These are phyloP conservation scores for Maniola hyperantus DNA, from an alignment of 2,888 invertebrate species.

Conservation along the genomic window DNA sequence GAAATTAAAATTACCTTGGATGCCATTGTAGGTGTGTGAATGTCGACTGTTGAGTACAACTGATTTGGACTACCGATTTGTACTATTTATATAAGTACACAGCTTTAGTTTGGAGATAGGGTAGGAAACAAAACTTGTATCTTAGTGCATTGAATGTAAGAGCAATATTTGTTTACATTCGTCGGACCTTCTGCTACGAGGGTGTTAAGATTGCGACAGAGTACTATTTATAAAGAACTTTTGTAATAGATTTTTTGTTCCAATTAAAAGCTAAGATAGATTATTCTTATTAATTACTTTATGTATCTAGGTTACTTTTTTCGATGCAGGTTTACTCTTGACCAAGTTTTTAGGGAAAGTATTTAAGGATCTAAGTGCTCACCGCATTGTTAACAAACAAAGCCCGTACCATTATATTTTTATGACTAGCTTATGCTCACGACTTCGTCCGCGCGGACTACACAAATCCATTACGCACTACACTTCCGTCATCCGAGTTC, in stretches of 20 bases:
- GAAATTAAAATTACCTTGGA: conserved; percentile 35
- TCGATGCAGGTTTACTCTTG: not conserved
- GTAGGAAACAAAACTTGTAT: conserved; percentile 30
- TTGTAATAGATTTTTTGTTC: conserved; percentile 2
- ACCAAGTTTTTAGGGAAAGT: not conserved
- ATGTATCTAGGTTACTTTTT: not conserved
- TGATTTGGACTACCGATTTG: conserved; percentile 25
- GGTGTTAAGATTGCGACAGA: conserved; percentile 1
- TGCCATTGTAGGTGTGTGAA: conserved; percentile 39
- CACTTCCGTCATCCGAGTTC: too few relatives aligned
- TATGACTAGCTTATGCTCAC: too few relatives aligned
- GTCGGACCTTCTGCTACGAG: conserved; percentile 11
- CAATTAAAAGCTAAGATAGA: not conserved
- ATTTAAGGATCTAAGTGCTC: too few relatives aligned
- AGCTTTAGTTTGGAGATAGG: conserved; percentile 27
- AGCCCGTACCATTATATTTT: too few relatives aligned
- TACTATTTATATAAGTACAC: conserved; percentile 39
- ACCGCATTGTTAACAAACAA: too few relatives aligned
- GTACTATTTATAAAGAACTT: not conserved
- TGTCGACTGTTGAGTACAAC: conserved; percentile 39
- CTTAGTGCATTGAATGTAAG: conserved; percentile 11
- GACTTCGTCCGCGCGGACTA: too few relatives aligned
- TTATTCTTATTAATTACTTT: not conserved
- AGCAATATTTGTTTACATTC: conserved; percentile 11
- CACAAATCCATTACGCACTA: too few relatives aligned